phyloP scores from a whole-genome alignment of 2,113 vertebrate genomes.

The Sinocyclocheilus grahami region DNA sequence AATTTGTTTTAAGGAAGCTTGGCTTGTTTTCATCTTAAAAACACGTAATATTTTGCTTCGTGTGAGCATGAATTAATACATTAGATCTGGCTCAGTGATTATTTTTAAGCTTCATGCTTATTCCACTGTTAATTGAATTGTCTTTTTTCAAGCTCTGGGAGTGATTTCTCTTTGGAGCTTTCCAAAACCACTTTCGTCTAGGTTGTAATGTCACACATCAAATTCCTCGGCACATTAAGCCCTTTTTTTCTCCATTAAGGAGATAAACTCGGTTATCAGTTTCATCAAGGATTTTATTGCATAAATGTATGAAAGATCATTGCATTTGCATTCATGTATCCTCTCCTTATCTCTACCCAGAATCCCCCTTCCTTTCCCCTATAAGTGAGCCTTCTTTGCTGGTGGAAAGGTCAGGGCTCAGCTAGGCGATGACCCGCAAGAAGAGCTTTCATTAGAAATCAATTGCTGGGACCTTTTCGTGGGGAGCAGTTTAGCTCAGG shows the following conservation, averaged over 20 bases:
- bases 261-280: background rate
- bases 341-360: background rate
- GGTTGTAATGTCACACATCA: constrained; percentile 26
- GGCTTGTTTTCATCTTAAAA: constrained; percentile 28
- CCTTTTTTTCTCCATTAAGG: background rate
- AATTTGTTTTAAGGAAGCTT: constrained; percentile 19
- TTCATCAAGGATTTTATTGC: background rate
- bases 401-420: constrained; percentile 50
- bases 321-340: background rate
- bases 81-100: constrained; percentile 25
- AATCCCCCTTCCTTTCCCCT: background rate
- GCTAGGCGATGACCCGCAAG: constrained; percentile 47
- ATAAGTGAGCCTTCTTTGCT: constrained; percentile 9
- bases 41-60: constrained; percentile 12
- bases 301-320: background rate
- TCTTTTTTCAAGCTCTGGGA: background rate
- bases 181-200: background rate
- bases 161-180: constrained; percentile 6
- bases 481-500: constrained; percentile 29
- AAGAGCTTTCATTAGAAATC: constrained; percentile 58
- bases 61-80: constrained; percentile 37
- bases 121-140: constrained; percentile 41
- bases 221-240: background rate
- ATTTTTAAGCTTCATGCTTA: constrained; percentile 26
- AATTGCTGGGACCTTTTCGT: constrained; percentile 55